Evolutionary conservation across 2,113 vertebrate species (phyloP).

Genomic region (Columba livia): DNA sequence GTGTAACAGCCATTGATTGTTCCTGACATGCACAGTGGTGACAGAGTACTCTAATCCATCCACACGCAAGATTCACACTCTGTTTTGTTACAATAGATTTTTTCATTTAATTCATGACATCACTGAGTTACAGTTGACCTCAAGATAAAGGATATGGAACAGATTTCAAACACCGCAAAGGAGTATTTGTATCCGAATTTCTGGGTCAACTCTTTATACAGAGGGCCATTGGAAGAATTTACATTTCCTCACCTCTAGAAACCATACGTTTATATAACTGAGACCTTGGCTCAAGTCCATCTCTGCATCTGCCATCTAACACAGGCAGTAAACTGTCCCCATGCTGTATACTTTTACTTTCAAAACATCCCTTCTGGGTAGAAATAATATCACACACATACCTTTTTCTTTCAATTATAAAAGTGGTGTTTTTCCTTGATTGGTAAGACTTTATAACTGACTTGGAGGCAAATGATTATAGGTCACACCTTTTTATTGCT

Average conservation of each 20-base stretch:
- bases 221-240: not conserved
- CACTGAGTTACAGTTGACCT: not conserved
- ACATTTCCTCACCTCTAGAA: not conserved
- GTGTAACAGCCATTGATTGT: not conserved
- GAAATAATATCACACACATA: constrained; percentile 29
- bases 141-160: not conserved
- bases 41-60: not conserved
- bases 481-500: constrained; percentile 17
- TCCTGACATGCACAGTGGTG: not conserved
- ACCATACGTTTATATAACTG: not conserved
- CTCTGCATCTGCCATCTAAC: not conserved
- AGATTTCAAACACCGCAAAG: not conserved
- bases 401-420: constrained; percentile 2
- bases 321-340: not conserved
- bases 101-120: not conserved
- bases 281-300: not conserved
- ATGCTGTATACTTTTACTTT: constrained; percentile 54
- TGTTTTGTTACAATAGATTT: not conserved
- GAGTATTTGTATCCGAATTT: not conserved
- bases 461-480: constrained; percentile 55
- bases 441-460: constrained; percentile 45
- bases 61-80: not conserved
- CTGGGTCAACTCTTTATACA: not conserved
- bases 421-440: constrained; percentile 50
- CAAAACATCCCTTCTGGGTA: constrained; percentile 39